Conservation (phyloP, 2,888 invertebrate genomes). For the Callimorpha dominula region DNA sequence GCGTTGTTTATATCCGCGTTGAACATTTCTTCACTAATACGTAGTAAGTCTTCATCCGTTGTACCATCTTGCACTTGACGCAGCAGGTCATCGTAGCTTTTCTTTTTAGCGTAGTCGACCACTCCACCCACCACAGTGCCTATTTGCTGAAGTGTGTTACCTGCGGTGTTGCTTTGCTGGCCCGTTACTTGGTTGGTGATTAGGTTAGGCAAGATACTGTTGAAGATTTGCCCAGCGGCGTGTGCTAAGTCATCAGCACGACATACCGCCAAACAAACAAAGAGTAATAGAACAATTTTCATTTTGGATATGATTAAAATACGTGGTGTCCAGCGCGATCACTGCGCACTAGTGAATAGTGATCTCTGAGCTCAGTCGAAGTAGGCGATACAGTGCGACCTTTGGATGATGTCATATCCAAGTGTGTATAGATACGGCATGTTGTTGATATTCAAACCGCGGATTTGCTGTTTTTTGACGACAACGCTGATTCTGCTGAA, state of each 20-base stretch:
- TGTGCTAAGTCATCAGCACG: conserved; percentile 76
- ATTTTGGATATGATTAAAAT: conserved; percentile 63
- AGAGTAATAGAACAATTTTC: conserved; percentile 69
- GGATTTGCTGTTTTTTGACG: conserved; percentile 73
- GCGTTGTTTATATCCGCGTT: conserved; percentile 92
- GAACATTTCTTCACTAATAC: conserved; percentile 91
- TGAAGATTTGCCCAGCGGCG: conserved; percentile 82
- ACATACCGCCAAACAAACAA: conserved; percentile 66
- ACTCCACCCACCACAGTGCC: conserved; percentile 83
- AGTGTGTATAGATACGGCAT: conserved; percentile 65
- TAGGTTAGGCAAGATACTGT: conserved; percentile 77
- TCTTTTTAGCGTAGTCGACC: conserved; percentile 82
- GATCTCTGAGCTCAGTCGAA: conserved; percentile 70
- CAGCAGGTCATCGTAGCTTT: conserved; percentile 79
- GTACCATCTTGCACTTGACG: conserved; percentile 83
- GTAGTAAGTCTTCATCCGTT: conserved; percentile 89
- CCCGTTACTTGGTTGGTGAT: conserved; percentile 75
- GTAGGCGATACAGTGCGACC: conserved; percentile 75
- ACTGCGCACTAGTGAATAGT: conserved; percentile 84
- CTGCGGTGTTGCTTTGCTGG: conserved; percentile 76
- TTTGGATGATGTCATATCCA: conserved; percentile 80
- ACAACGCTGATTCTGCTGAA: conserved; percentile 63
- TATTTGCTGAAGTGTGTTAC: conserved; percentile 77
- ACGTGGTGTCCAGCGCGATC: conserved; percentile 75
- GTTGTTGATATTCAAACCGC: conserved; percentile 74